These are phyloP conservation scores for Hepsetus odoe DNA, from an alignment of 2,113 vertebrate genomes.

Conservation along the genomic window DNA sequence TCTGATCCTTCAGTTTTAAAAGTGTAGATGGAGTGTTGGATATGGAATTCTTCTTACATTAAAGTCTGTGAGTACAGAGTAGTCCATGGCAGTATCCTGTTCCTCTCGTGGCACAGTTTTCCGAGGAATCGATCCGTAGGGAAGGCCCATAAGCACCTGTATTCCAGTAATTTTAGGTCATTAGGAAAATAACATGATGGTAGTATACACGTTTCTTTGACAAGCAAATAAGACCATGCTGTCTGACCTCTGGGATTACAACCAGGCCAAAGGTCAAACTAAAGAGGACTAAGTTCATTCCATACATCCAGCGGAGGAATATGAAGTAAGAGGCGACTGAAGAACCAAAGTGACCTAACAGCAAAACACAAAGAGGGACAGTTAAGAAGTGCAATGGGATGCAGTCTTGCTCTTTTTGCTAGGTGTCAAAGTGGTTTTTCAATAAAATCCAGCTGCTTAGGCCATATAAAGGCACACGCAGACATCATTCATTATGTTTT, in stretches of 20 bases:
- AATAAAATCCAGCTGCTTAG: no score
- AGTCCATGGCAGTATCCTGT: constrained; percentile 90
- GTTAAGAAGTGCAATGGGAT: background rate
- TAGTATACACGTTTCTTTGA: background rate
- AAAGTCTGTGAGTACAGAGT: constrained; percentile 96
- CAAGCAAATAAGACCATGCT: background rate
- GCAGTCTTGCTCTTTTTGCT: background rate
- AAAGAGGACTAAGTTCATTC: constrained; percentile 95
- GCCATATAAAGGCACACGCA: no score
- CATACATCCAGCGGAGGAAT: constrained; percentile 99
- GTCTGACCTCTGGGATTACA: constrained; percentile 93
- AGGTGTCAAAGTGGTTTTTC: background rate
- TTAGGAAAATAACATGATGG: background rate
- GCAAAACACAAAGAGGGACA: background rate
- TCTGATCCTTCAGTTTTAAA: background rate
- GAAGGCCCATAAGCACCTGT: constrained; percentile 94
- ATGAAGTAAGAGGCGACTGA: constrained; percentile 99
- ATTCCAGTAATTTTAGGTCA: background rate
- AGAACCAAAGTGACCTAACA: constrained; percentile 94
- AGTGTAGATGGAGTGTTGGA: background rate
- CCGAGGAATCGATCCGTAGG: constrained; percentile 92
- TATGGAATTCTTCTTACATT: constrained; percentile 75
- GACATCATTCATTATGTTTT: no score
- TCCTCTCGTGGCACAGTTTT: constrained; percentile 95
- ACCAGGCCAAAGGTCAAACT: constrained; percentile 95